Base-by-base conservation (phyloP, 2,797 vertebrate species). In the Sparidentex hasta region DNA sequence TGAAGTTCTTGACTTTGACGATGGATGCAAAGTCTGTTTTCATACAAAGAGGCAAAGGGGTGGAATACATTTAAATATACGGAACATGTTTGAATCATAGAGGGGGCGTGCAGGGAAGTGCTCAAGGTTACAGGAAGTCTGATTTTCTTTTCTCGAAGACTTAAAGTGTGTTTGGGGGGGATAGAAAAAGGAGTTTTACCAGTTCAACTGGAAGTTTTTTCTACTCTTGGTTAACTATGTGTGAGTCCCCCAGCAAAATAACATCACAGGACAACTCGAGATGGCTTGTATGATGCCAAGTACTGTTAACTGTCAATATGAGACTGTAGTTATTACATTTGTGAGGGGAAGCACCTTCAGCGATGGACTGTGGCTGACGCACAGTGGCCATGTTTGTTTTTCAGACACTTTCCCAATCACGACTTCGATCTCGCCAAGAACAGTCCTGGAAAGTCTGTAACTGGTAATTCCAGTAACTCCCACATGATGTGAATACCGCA, bases 1-100 rank as follows among this genome's bases (percentile, higher is more conserved):
- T n/a, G 57, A 81, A 87, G 83, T 82, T 90, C 79, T 86, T 44
- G 78, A 91, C 83, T 90, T 81, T 82, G 79, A 73, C 7, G 25
- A 66, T 43, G 78, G 86, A 83, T 51, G 69, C 54, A 57, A 59
- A 77, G 82, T 77, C 65, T 67, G 77, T 71, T 81, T 78, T 76
- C 73, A 27, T 41, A 82, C 56, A 43, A 23, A 63, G 80, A 77
- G 75, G 65, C 41, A 55, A 72, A 52, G 38, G 23, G 80, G 71
- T 29, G 78, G 81, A 82, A 69, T 47, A 54, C n/a, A 75, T 74
- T 80, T 48, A 74, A 63, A 79, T 52, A 48, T 0, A 5, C 80
- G 84, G 47, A 62, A 44, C 17, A 41, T 56, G 76, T 65, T 2
- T 50, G 74, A 76, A 72, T 80, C 13, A 29, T 8, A 21, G 64